Evolutionary conservation across 2,888 invertebrate species (phyloP).

Genomic region (Lepidocyrtoides sp.): DNA sequence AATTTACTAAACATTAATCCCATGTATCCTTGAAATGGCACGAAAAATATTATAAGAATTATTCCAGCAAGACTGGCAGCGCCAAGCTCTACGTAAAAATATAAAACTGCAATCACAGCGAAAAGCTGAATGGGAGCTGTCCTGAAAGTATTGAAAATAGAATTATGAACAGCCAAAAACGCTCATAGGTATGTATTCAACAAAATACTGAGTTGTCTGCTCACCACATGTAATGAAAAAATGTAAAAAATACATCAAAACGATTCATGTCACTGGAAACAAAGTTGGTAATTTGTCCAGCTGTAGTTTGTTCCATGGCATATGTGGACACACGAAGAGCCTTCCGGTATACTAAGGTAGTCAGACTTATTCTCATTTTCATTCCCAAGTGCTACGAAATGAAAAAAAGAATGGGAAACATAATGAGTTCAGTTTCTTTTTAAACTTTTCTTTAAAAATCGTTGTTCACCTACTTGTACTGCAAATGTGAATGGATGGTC

Average conservation of each 20-base stretch:
- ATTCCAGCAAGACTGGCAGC: conserved; percentile 92
- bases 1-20: conserved; percentile 87
- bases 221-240: conserved; percentile 95
- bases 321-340: conserved; percentile 87
- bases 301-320: conserved; percentile 73
- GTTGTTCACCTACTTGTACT: too few species aligned
- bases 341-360: conserved; percentile 95
- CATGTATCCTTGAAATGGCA: conserved; percentile 91
- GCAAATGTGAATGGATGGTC: conserved; percentile 88
- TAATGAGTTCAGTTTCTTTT: too few species aligned
- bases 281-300: conserved; percentile 97
- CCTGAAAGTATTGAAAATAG: conserved; percentile 1
- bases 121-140: conserved; percentile 94
- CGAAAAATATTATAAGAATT: conserved; percentile 92
- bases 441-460: too few species aligned
- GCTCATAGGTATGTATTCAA: background rate
- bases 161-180: background rate
- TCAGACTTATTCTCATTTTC: conserved; percentile 93
- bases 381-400: conserved; percentile 95
- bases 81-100: conserved; percentile 89
- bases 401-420: too few species aligned
- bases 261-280: conserved; percentile 96
- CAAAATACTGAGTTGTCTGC: background rate
- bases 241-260: conserved; percentile 96
- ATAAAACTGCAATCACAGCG: conserved; percentile 93